These are phyloP conservation scores for Eulemur macaco DNA, from an alignment of 2,113 vertebrate species.

Conservation along the genomic window DNA sequence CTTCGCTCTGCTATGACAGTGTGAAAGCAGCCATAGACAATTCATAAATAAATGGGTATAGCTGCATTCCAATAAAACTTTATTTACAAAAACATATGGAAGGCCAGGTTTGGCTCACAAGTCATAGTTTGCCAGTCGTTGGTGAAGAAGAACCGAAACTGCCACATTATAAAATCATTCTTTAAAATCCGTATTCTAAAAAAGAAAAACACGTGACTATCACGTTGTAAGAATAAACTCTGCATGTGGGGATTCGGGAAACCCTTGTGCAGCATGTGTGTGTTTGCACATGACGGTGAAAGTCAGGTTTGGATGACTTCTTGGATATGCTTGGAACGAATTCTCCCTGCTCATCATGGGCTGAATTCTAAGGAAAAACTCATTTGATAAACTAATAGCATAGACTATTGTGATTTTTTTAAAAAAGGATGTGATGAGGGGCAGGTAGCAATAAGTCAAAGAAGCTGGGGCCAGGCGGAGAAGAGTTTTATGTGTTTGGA, in stretches of 20 bases:
- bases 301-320: not conserved
- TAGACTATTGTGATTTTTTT: not conserved
- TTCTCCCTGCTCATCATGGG: not conserved
- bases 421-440: not conserved
- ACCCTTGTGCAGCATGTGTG: not conserved
- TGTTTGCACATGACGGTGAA: not conserved
- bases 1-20: not conserved
- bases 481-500: not conserved
- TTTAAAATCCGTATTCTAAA: not conserved
- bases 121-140: not conserved
- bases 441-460: not conserved
- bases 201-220: not conserved
- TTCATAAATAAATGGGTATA: not conserved
- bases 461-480: not conserved
- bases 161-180: not conserved
- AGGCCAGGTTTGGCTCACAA: not conserved
- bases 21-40: not conserved
- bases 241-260: not conserved
- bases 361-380: not conserved
- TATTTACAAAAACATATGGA: not conserved
- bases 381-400: not conserved
- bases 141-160: not conserved
- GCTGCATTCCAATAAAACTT: slow-evolving; percentile 2
- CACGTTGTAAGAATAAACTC: not conserved
- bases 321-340: not conserved